Conservation (phyloP, 92 coral and sea anemone species). For the Zoanthus sansibaricus region DNA sequence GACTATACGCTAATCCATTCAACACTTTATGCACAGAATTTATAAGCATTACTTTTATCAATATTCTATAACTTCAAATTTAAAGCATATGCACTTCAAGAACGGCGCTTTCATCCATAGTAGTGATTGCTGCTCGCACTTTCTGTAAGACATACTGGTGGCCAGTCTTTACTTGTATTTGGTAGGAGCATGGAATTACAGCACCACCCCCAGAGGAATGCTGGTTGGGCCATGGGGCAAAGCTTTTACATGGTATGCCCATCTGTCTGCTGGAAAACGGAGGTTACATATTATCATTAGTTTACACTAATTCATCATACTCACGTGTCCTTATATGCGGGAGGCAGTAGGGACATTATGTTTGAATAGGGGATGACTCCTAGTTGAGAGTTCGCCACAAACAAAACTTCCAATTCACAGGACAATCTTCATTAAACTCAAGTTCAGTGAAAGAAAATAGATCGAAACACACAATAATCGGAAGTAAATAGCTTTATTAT, state of each 20-base stretch:
- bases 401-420: not conserved
- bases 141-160: not conserved
- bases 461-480: not conserved
- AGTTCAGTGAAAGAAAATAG: not conserved
- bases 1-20: not conserved
- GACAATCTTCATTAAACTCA: not conserved
- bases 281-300: not conserved
- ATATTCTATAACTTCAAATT: not conserved
- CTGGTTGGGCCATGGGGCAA: constrained; percentile 47
- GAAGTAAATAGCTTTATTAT: not conserved
- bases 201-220: constrained; percentile 60
- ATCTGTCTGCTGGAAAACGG: not conserved
- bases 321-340: not conserved
- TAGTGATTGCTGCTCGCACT: constrained; percentile 4
- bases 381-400: not conserved
- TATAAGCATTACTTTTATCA: not conserved
- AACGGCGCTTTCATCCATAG: constrained; percentile 46
- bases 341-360: not conserved
- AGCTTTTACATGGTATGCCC: constrained; percentile 2
- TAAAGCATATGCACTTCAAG: constrained; percentile 21
- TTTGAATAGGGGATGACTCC: not conserved
- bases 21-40: not conserved
- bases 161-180: constrained; percentile 39
- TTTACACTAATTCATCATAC: not conserved
- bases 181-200: constrained; percentile 55